Evolutionary conservation across 2,888 invertebrate genomes (phyloP).

Genomic region (Megastigmus dorsalis): DNA sequence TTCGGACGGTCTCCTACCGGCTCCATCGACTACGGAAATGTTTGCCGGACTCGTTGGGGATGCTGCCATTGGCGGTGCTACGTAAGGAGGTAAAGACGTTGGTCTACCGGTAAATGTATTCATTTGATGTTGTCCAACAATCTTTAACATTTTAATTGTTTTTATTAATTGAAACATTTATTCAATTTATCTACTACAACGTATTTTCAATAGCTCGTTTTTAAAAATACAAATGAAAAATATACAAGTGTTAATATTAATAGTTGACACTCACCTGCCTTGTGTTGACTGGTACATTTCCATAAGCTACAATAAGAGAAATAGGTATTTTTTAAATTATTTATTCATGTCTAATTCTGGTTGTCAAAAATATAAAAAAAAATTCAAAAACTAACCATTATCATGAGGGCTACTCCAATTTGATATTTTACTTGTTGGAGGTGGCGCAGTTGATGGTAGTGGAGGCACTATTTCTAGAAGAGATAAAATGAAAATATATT

Average conservation of each 20-base stretch:
- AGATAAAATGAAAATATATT: constrained; percentile 57
- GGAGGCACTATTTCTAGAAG: constrained; percentile 78
- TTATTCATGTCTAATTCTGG: no score
- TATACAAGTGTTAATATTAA: not conserved
- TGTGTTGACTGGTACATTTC: constrained; percentile 68
- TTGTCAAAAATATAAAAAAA: not conserved
- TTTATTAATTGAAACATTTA: constrained; percentile 28
- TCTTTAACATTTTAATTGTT: constrained; percentile 49
- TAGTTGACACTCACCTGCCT: constrained; percentile 66
- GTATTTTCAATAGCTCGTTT: no score
- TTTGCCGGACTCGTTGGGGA: constrained; percentile 59
- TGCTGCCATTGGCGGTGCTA: constrained; percentile 73
- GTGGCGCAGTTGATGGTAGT: constrained; percentile 78
- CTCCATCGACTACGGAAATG: constrained; percentile 67
- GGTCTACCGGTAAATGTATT: constrained; percentile 71
- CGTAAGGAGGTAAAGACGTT: constrained; percentile 74
- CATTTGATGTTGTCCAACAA: constrained; percentile 60
- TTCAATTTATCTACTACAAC: not conserved
- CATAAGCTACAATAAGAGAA: constrained; percentile 72
- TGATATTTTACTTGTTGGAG: constrained; percentile 70
- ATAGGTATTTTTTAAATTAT: constrained; percentile 20
- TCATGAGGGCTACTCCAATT: constrained; percentile 70
- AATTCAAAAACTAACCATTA: constrained; percentile 67
- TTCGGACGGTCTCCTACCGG: constrained; percentile 71
- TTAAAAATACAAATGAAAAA: not conserved